Evolutionary conservation across 1,140 invertebrate species (phyloP), one percentile per base, ranked within the genome.

Genomic region (Platorchestia sp.): DNA sequence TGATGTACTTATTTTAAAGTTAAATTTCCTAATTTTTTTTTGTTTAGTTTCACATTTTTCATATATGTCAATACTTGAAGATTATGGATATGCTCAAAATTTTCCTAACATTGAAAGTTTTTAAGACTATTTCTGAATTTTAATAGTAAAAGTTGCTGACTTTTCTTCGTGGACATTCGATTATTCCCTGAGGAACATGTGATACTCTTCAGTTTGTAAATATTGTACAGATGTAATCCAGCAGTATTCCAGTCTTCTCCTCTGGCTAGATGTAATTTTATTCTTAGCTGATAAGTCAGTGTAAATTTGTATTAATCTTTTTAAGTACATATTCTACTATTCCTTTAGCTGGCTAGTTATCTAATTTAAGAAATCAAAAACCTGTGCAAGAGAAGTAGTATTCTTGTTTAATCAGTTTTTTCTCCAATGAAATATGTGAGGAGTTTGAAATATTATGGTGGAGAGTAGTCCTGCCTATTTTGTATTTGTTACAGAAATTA

Each of bases 161-260:
- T 75, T 3, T 75, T 22, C 27, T 75, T 1, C 59, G 36, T 5
- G 22, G 43, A 89, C n/a, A 41, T 89, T 41, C 36, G 87, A 89
- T 89, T 1, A 42, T 93, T 47, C 47, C 44, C 91, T 93, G 91
- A 93, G 91, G 91, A 93, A 47, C 91, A 45, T 93, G 91, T 93
- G 91, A 93, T 93, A 93, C 91, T 93, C 91, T 93, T 93, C 91
- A 93, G 91, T 93, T 45, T 93, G 91, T 93, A 93, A 45, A 93
- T 93, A 3, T 41, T 93, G 91, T 93, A 93, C 43, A 93, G 40
- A 47, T 90, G 87, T 93, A 93, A 89, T 89, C 43, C 10, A 45
- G 47, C 91, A 16, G 45, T 45, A 93, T 45, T 47, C 14, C 42
- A 90, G 87, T 42, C 41, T 10, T 93, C 45, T 93, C 91, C 47